Evolutionary conservation across 2,888 invertebrate species (phyloP).

Genomic region (Archips xylosteana): DNA sequence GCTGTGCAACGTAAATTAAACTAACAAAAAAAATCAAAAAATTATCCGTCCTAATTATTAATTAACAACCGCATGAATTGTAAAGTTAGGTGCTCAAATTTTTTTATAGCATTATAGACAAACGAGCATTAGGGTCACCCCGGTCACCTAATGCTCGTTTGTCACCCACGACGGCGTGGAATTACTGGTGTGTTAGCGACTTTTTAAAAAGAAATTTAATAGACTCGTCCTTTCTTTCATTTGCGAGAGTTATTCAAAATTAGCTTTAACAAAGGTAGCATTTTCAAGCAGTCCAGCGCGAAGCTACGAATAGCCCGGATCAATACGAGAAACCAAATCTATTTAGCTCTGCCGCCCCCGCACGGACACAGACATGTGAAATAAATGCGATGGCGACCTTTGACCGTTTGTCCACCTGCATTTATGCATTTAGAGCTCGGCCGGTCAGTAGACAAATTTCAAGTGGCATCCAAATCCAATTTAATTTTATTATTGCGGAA

Average conservation of each 20-base stretch:
- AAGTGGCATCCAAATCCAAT: not conserved
- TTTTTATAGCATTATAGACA: no score
- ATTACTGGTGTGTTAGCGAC: no score
- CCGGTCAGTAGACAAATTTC: conserved; percentile 24
- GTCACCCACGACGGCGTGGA: no score
- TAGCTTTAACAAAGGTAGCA: not conserved
- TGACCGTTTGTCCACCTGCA: conserved; percentile 45
- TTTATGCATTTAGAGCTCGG: conserved; percentile 34
- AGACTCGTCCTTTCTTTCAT: no score
- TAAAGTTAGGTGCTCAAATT: no score
- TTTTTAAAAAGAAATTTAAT: no score
- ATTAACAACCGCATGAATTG: no score
- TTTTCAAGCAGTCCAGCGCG: conserved; percentile 43
- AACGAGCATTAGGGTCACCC: no score
- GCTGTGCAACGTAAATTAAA: no score
- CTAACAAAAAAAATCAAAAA: no score
- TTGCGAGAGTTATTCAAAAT: not conserved
- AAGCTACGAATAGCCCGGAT: conserved; percentile 53
- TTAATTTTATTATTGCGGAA: not conserved
- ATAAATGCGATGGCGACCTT: conserved; percentile 49
- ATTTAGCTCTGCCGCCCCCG: conserved; percentile 48
- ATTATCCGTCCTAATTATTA: no score
- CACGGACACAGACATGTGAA: conserved; percentile 45
- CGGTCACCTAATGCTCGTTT: no score
- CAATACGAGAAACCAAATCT: conserved; percentile 55